A percentile compares a stretch with the other conserved stretches of the same genome.
These are phyloP conservation scores for Drosophila heteroneura DNA, from an alignment of 2,888 invertebrate species.

Conservation along the genomic window DNA sequence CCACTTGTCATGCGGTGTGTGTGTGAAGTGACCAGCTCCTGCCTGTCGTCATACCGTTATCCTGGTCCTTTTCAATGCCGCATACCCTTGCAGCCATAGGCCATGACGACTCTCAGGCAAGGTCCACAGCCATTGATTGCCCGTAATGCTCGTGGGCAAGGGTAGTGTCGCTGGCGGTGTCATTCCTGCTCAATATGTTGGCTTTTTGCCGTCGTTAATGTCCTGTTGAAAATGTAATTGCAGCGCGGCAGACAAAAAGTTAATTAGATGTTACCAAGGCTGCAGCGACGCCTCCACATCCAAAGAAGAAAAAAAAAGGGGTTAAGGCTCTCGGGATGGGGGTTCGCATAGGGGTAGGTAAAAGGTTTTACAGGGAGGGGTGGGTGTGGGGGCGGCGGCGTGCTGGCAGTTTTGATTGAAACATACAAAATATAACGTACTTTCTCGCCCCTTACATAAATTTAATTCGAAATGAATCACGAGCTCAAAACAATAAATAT, in stretches of 20 bases:
- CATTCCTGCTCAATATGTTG: conserved; percentile 1
- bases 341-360: conserved; percentile 5
- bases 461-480: conserved; percentile 60
- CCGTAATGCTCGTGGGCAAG: conserved; percentile 6
- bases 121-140: background rate
- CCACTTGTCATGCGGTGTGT: background rate
- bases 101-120: background rate
- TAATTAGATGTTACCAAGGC: conserved; percentile 79
- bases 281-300: conserved; percentile 31
- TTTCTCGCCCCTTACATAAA: background rate
- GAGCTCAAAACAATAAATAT: conserved; percentile 10
- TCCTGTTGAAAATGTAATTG: conserved; percentile 74
- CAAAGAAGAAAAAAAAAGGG: background rate
- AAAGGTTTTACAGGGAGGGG: background rate
- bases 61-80: conserved; percentile 22
- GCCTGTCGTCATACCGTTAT: conserved; percentile 46
- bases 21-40: conserved; percentile 42
- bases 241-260: conserved; percentile 63
- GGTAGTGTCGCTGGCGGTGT: conserved; percentile 23
- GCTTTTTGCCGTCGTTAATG: conserved; percentile 23
- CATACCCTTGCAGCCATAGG: background rate
- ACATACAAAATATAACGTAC: conserved; percentile 26
- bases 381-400: background rate
- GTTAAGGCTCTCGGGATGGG: conserved; percentile 15
- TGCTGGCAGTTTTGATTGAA: conserved; percentile 56